Conservation (phyloP, 2,113 vertebrate species). For the Onychostruthus taczanowskii region DNA sequence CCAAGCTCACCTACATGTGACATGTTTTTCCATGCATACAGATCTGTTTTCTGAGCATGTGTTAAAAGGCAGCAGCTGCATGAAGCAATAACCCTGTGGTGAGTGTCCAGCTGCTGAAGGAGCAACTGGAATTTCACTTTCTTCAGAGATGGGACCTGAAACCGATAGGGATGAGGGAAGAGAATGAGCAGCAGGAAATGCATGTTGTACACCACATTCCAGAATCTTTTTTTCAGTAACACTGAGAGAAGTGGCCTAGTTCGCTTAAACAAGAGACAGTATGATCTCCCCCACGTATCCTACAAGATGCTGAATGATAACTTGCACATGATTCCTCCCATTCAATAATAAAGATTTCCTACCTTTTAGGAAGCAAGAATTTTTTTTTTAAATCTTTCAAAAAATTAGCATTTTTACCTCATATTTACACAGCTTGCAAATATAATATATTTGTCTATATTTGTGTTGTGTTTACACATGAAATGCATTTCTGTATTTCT, state of each 20-base stretch:
- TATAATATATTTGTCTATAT: neutral
- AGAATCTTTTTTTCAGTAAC: neutral
- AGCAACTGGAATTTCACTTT: neutral
- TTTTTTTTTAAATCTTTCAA: neutral
- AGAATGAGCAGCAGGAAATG: neutral
- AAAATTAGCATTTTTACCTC: neutral
- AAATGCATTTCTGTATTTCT: neutral
- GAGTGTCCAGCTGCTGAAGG: neutral
- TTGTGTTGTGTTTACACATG: neutral
- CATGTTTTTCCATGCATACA: neutral
- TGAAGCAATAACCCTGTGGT: neutral
- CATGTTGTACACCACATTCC: neutral
- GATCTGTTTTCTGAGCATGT: neutral
- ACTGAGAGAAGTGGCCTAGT: neutral
- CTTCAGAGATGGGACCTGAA: neutral
- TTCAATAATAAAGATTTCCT: neutral
- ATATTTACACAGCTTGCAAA: neutral
- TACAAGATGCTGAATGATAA: neutral
- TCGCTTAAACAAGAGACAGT: neutral
- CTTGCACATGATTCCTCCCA: neutral
- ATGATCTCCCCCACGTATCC: neutral
- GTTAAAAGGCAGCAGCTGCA: neutral
- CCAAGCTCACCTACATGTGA: neutral
- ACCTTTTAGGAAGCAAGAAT: neutral
- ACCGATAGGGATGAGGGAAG: neutral